These are phyloP conservation scores for Heliocidaris erythrogramma DNA, from an alignment of 35 echinoderm and acorn worm genomes.

Conservation along the genomic window DNA sequence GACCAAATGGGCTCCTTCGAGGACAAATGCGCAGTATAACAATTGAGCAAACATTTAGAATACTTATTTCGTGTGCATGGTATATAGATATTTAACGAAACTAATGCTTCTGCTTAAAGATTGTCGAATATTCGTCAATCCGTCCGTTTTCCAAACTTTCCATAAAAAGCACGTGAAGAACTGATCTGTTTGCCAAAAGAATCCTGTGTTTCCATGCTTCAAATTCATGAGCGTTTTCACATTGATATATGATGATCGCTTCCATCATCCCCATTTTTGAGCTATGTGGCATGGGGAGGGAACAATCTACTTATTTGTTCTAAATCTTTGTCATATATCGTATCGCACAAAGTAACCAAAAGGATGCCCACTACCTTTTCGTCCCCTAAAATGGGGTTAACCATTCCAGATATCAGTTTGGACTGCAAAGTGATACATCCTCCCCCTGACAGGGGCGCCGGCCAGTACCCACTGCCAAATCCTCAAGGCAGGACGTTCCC, in stretches of 20 bases:
- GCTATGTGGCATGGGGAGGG: background rate
- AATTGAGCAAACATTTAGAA: too few relatives aligned
- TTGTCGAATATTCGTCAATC: background rate
- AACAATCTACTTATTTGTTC: background rate
- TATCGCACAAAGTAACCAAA: background rate
- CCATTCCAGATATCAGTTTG: background rate
- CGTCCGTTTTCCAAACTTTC: background rate
- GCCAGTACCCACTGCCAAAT: background rate
- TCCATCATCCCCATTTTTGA: background rate
- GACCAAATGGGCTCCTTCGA: too few relatives aligned
- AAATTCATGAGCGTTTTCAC: background rate
- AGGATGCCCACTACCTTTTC: background rate
- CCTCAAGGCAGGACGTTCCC: background rate
- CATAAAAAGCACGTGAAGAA: background rate
- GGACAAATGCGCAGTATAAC: too few relatives aligned
- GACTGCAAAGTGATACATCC: conserved; percentile 8
- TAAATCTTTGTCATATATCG: background rate
- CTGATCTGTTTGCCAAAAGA: background rate
- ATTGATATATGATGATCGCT: background rate
- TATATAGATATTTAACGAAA: too few relatives aligned
- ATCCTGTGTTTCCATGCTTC: background rate
- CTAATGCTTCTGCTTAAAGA: too few relatives aligned
- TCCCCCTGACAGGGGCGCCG: background rate
- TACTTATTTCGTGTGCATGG: too few relatives aligned
- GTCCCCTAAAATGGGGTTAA: background rate